Evolutionary conservation across 2,113 vertebrate genomes (phyloP), one percentile per base, ranked within the genome.

Genomic region (Bombycilla garrulus): DNA sequence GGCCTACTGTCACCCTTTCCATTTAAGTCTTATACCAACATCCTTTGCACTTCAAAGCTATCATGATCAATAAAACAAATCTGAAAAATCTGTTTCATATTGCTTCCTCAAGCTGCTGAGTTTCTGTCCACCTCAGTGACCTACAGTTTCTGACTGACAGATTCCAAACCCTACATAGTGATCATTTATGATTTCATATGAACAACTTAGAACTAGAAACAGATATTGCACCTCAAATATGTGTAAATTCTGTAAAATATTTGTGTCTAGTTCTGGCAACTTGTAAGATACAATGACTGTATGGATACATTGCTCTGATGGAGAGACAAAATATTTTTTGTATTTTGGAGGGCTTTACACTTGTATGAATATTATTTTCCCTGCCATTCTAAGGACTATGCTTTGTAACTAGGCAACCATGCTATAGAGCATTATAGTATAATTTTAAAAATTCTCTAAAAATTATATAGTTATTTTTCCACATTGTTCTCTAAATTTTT

Each of bases 391-490:
- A 91, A 89, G n/a, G 54, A 70, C 45, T 91, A 29, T 82, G 54
- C 44, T 79, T 80, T 82, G 92, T 97, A 94, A 83, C 95, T 85
- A 97, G 79, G 93, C 92, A 97, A 94, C 96, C 51, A 79, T 12
- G 23, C 17, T 86, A 76, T 31, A 92, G 31, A 70, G 56, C 38
- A 81, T 45, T 82, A 81, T 40, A 82, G n/a, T 22, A 29, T 42
- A 78, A 38, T 58, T 42, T 53, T 80, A 60, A 81, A 24, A 24
- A 81, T 69, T 78, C 12, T 40, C 57, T 60, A 21, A 73, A 91
- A 83, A 54, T 31, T 2, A 22, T 90, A 38, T 28, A 57, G 15
- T 33, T 83, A 56, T 67, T 78, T 73, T 44, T 74, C 42, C 36
- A 83, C 8, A 33, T 57, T 64, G 31, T 33, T 86, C 47, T 80